Evolutionary conservation across 2,797 vertebrate species (phyloP).

Genomic region (Lateolabrax maculatus): DNA sequence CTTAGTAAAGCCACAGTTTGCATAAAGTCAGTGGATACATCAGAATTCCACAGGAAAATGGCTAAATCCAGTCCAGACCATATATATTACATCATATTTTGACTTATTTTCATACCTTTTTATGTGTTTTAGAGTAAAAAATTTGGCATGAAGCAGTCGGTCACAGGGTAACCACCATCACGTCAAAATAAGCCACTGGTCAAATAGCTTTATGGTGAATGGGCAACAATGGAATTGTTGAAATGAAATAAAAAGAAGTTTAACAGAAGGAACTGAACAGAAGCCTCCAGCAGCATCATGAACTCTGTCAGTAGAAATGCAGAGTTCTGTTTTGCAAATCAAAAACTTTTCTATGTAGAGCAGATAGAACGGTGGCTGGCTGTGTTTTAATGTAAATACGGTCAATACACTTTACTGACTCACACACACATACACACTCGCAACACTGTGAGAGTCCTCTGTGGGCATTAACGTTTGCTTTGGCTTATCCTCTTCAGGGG

Average conservation of each 20-base stretch:
- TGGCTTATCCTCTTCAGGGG: conserved; percentile 46
- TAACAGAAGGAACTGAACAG: conserved; percentile 12
- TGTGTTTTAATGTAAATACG: conserved; percentile 15
- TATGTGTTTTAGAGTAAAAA: background rate
- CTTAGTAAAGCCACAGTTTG: background rate
- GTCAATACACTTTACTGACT: background rate
- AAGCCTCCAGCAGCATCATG: conserved; percentile 4
- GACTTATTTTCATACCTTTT: background rate
- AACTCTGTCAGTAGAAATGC: conserved; percentile 4
- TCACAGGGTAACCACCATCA: background rate
- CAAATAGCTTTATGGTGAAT: background rate
- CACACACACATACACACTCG: conserved; percentile 11
- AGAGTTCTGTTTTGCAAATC: background rate
- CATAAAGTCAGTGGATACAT: background rate
- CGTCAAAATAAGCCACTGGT: background rate
- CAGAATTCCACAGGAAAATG: no score
- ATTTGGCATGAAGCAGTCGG: background rate
- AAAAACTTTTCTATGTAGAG: background rate
- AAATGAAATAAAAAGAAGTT: conserved; percentile 5
- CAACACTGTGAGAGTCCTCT: conserved; percentile 21
- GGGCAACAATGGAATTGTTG: background rate
- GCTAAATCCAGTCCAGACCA: background rate
- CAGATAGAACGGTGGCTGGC: background rate
- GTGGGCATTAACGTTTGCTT: conserved; percentile 54
- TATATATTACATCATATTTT: background rate